Conservation (phyloP, 2,113 vertebrate genomes). For the Meles meles region DNA sequence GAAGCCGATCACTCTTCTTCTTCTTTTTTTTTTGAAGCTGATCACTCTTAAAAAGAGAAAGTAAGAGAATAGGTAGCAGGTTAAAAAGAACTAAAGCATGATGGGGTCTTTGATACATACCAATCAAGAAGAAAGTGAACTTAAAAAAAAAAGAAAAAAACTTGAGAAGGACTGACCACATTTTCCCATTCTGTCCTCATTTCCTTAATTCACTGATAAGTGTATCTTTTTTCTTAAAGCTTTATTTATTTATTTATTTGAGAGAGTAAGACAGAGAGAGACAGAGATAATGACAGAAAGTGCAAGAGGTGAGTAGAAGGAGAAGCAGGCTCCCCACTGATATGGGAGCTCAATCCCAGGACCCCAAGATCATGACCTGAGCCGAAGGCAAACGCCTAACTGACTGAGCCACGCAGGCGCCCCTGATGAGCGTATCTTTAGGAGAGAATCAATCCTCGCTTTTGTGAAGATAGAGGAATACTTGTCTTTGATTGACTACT, state of each 20-base stretch:
- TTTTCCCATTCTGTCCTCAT: neutral
- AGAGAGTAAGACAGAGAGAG: too few species aligned
- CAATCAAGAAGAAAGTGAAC: neutral
- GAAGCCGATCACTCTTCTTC: too few species aligned
- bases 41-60: neutral
- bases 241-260: too few species aligned
- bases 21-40: too few species aligned
- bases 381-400: too few species aligned
- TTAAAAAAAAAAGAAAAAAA: neutral
- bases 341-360: too few species aligned
- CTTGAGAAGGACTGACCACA: neutral
- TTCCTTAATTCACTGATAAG: slow-evolving; percentile 30
- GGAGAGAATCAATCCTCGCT: neutral
- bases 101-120: neutral
- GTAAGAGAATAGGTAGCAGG: neutral
- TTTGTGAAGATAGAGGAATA: neutral
- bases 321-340: too few species aligned
- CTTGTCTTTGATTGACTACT: neutral
- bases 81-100: neutral
- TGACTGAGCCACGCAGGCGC: too few species aligned
- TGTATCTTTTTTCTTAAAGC: neutral
- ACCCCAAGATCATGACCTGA: too few species aligned
- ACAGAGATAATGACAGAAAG: too few species aligned
- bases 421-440: neutral
- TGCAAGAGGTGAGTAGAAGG: too few species aligned